These are phyloP conservation scores for Toxotes lorentzi DNA, from an alignment of 2,797 vertebrate species.

Conservation along the genomic window DNA sequence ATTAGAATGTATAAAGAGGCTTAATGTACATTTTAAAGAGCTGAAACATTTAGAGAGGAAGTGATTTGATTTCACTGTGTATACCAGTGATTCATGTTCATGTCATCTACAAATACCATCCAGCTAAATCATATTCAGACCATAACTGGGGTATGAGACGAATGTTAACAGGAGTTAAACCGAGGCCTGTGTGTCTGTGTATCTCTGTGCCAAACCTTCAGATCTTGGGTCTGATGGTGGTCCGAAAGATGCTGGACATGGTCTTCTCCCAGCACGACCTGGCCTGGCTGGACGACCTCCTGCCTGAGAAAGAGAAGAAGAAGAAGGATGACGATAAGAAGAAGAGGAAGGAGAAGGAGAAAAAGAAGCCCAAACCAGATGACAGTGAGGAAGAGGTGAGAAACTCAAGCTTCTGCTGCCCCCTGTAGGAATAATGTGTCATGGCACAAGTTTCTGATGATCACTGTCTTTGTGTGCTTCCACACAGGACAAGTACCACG, in stretches of 20 bases:
- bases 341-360: constrained; percentile 76
- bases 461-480: constrained; percentile 28
- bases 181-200: not conserved
- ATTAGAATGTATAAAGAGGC: not conserved
- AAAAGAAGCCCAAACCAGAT: constrained; percentile 85
- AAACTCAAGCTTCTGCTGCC: constrained; percentile 61
- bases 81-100: constrained; percentile 8
- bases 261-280: constrained; percentile 96
- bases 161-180: constrained; percentile 11
- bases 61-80: constrained; percentile 8
- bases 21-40: not conserved
- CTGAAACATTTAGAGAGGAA: constrained; percentile 1
- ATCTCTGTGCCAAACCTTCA: constrained; percentile 57
- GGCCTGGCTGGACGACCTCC: constrained; percentile 96
- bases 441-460: constrained; percentile 5
- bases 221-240: constrained; percentile 94
- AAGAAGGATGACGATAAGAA: constrained; percentile 90
- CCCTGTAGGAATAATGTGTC: constrained; percentile 56
- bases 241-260: constrained; percentile 93
- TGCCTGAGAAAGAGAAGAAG: constrained; percentile 95
- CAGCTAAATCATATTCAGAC: constrained; percentile 21
- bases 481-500: constrained; percentile 89
- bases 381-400: constrained; percentile 87
- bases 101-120: constrained; percentile 29
- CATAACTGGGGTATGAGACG: constrained; percentile 1